phyloP scores from a whole-genome alignment of 2,797 vertebrate species.

The Pteropus rufus region DNA sequence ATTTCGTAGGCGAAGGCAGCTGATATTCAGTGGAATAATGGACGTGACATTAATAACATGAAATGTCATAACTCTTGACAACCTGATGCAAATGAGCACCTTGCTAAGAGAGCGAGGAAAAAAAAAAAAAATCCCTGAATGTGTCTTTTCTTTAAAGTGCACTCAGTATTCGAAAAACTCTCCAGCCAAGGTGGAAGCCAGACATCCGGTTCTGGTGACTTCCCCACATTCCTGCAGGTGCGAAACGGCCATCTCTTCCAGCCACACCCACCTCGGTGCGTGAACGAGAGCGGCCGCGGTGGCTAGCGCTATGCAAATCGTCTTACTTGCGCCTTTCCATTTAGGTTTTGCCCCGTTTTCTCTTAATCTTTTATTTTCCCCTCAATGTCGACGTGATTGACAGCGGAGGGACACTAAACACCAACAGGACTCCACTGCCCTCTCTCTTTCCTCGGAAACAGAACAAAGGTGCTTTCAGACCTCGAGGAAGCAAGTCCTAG shows the following conservation, averaged over 20 bases:
- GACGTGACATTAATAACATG: constrained; percentile 77
- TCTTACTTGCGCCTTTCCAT: neutral
- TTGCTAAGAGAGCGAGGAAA: constrained; percentile 27
- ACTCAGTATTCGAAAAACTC: constrained; percentile 46
- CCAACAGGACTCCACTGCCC: constrained; percentile 27
- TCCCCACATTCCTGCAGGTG: neutral
- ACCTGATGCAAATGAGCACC: constrained; percentile 77
- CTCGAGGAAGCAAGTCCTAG: constrained; percentile 78
- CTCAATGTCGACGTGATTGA: neutral
- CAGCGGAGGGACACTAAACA: constrained; percentile 28
- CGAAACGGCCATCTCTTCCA: neutral
- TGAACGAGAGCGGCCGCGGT: neutral
- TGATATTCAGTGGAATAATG: constrained; percentile 64
- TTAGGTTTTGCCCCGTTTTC: neutral
- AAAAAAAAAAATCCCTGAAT: neutral
- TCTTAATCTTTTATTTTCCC: constrained; percentile 14
- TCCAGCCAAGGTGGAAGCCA: constrained; percentile 20
- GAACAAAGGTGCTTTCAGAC: constrained; percentile 79
- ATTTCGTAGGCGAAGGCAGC: constrained; percentile 67
- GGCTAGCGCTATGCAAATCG: neutral
- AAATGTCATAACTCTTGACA: constrained; percentile 79
- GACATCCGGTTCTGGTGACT: neutral
- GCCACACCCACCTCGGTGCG: neutral
- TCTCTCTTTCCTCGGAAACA: constrained; percentile 63
- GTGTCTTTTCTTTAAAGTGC: constrained; percentile 44